A percentile compares a stretch with the other conserved stretches of the same genome.
These are phyloP conservation scores for Choristoneura rosaceana DNA, from an alignment of 2,888 invertebrate genomes.

Conservation along the genomic window DNA sequence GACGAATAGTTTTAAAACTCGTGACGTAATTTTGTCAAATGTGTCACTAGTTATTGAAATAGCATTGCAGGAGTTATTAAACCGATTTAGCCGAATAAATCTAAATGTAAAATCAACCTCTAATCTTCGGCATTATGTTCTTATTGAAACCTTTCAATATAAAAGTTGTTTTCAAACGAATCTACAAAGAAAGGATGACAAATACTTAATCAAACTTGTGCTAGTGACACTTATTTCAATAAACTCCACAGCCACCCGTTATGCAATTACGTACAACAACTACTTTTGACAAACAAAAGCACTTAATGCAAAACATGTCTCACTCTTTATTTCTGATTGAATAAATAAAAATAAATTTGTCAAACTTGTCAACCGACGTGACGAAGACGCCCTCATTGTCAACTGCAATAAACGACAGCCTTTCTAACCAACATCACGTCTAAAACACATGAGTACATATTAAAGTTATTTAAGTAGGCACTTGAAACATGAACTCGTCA, in stretches of 20 bases:
- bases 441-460: neutral
- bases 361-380: neutral
- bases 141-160: too few relatives aligned
- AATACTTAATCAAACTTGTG: too few relatives aligned
- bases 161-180: too few relatives aligned
- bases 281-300: neutral
- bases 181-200: too few relatives aligned
- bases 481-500: slow-evolving; percentile 22
- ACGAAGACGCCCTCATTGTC: neutral
- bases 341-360: slow-evolving; percentile 8
- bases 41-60: too few relatives aligned
- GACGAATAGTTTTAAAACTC: too few relatives aligned
- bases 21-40: too few relatives aligned
- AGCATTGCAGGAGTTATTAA: too few relatives aligned
- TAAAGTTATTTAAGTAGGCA: slow-evolving; percentile 18
- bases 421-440: neutral
- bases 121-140: too few relatives aligned
- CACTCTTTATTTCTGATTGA: neutral
- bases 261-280: neutral
- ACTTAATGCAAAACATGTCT: neutral
- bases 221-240: neutral
- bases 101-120: too few relatives aligned
- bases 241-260: neutral
- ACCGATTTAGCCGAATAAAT: too few relatives aligned
- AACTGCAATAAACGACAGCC: neutral